Percentiles rank a stretch among this genome's conserved stretches.
phyloP scores from a whole-genome alignment of 1,140 invertebrate genomes.

The Rhagoletis pomonella region DNA sequence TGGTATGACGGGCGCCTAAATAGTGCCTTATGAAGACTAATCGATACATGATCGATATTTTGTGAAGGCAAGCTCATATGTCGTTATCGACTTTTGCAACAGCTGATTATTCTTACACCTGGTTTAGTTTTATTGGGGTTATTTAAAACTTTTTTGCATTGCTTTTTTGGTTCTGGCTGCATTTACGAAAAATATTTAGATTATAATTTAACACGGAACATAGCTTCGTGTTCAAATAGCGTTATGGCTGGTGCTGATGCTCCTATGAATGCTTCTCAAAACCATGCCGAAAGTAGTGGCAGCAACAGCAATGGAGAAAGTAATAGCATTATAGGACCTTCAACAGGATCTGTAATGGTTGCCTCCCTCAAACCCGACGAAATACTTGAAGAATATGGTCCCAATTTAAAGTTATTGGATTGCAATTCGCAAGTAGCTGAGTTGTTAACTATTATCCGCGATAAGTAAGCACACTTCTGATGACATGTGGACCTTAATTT shows the following conservation, averaged over 20 bases:
- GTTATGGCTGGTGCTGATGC: slow-evolving; percentile 7
- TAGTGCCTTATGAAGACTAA: too few species aligned
- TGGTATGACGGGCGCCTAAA: too few species aligned
- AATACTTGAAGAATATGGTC: slow-evolving; percentile 79
- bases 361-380: slow-evolving; percentile 57
- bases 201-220: too few species aligned
- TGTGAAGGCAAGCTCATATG: too few species aligned
- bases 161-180: too few species aligned
- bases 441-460: slow-evolving; percentile 94
- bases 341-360: not conserved
- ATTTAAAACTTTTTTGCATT: too few species aligned
- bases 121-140: too few species aligned
- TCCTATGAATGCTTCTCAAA: not conserved
- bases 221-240: too few species aligned
- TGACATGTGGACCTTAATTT: not conserved
- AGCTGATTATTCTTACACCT: not conserved
- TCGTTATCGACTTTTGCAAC: not conserved
- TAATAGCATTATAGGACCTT: not conserved
- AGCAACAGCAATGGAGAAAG: slow-evolving; percentile 29
- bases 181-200: too few species aligned
- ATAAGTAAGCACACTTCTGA: slow-evolving; percentile 81
- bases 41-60: too few species aligned
- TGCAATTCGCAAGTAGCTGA: slow-evolving; percentile 93
- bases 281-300: not conserved
- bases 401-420: slow-evolving; percentile 87